Base-by-base conservation (phyloP, 1,140 invertebrate genomes). In the Anagrus nilaparvatae region DNA sequence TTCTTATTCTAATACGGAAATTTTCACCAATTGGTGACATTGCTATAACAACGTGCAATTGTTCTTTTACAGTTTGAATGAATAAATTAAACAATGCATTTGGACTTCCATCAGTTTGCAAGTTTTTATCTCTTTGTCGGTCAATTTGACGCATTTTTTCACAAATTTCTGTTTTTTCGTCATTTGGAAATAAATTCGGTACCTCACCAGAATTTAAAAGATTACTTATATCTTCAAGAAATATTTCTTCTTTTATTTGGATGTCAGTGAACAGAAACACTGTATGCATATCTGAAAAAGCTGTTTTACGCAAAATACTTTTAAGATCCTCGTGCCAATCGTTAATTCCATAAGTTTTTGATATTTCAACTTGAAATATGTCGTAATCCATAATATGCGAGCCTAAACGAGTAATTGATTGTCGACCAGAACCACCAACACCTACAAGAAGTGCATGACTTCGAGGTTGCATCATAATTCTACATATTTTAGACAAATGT, bases 321-420 rank as follows among this genome's bases (percentile, higher is more conserved):
- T 90, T 87, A 13, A 97, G 59, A 60, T 96, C 91, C 55, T 95
- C 90, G 53, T 84, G 76, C 88, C 91, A 97, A 57, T 97, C 91
- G 32, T 71, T 73, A 4, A 74, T 69, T 2, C 81, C 82, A 62
- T 97, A 96, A 19, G 76, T 78, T 58, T 87, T 80, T 24, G 84
- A 86, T 58, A 96, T 90, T 73, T 96, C 91, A 20, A 96, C 84
- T 77, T 88, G 71, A 57, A 91, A 91, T 2, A 95, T 67, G 53
- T 95, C 89, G 67, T 91, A 92, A 61, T 96, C 90, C 32, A 85
- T 83, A 61, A 96, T 94, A 59, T 94, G 89, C 8, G 90, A 78
- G 13, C 92, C 87, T 35, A 97, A 72, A 23, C 85, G 74, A 1
- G 88, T 87, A 25, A 94, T 71, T 17, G 88, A 93, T 69, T 95